Conservation (phyloP, 2,113 vertebrate genomes). For the Blennius ocellaris region DNA sequence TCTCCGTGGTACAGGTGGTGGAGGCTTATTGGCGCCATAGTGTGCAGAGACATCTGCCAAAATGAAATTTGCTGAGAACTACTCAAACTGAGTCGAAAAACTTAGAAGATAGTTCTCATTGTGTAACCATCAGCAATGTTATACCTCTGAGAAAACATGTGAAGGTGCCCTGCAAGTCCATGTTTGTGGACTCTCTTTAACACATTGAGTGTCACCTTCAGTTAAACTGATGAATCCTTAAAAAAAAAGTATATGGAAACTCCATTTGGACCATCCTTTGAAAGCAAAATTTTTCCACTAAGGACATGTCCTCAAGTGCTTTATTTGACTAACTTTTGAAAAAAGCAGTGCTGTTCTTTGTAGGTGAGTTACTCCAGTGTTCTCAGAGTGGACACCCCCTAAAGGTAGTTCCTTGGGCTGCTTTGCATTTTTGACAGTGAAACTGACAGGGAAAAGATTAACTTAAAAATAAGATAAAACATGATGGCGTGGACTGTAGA, state of each 20-base stretch:
- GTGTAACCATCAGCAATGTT: not conserved
- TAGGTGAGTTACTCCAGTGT: not conserved
- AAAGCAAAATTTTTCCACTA: not conserved
- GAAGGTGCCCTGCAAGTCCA: not conserved
- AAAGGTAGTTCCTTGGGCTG: not conserved
- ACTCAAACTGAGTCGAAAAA: not conserved
- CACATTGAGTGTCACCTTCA: not conserved
- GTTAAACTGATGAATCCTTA: not conserved
- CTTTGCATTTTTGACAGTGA: conserved; percentile 2
- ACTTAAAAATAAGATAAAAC: not conserved
- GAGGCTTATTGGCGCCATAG: not conserved
- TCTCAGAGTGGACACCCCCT: not conserved
- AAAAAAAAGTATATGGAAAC: not conserved
- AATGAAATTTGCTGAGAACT: not conserved
- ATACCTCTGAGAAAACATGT: not conserved
- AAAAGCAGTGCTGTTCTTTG: not conserved
- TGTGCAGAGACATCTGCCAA: not conserved
- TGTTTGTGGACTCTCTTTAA: not conserved
- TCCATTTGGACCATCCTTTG: not conserved
- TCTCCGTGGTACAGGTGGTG: not conserved
- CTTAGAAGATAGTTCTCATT: not conserved
- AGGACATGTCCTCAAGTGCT: not conserved
- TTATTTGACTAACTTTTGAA: not conserved
- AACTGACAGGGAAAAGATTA: not conserved
- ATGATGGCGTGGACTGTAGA: not conserved